phyloP scores from a whole-genome alignment of 2,113 vertebrate genomes.

The Galeopterus variegatus region DNA sequence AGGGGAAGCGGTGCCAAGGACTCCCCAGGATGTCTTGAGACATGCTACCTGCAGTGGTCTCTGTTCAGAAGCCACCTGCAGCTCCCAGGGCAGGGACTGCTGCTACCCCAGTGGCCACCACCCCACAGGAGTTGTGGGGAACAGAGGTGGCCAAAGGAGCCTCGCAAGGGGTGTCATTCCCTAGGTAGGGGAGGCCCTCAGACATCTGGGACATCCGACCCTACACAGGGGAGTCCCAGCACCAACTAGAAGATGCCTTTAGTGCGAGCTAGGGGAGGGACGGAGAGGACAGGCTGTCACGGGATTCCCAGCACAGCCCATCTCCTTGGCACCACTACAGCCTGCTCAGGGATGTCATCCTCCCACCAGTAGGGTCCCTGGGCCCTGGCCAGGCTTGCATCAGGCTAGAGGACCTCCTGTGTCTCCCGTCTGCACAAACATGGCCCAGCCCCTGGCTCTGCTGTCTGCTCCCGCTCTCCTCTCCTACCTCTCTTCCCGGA shows the following conservation, averaged over 20 bases:
- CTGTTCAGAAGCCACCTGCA: background rate
- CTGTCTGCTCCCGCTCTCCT: fast-evolving
- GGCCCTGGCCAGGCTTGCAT: background rate
- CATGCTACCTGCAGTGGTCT: background rate
- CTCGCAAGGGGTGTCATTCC: background rate
- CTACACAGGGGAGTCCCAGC: too few relatives aligned
- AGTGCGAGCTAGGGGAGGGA: background rate
- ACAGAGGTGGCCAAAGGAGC: background rate
- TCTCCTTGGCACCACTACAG: background rate
- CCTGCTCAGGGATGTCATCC: background rate
- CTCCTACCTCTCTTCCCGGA: background rate
- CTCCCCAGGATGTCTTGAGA: too few relatives aligned
- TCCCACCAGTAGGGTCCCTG: background rate
- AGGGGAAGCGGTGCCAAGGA: too few relatives aligned
- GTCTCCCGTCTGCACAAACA: too few relatives aligned
- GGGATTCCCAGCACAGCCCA: background rate
- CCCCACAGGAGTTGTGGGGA: background rate
- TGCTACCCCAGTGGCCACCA: too few relatives aligned
- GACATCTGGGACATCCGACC: background rate
- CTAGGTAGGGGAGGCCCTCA: background rate
- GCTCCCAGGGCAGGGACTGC: background rate
- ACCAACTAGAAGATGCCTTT: background rate
- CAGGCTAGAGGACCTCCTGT: background rate
- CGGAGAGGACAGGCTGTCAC: fast-evolving
- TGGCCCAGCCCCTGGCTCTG: background rate